Evolutionary conservation across 2,888 invertebrate species (phyloP), one percentile per base, ranked within the genome.

Genomic region (Baronia brevicornis): DNA sequence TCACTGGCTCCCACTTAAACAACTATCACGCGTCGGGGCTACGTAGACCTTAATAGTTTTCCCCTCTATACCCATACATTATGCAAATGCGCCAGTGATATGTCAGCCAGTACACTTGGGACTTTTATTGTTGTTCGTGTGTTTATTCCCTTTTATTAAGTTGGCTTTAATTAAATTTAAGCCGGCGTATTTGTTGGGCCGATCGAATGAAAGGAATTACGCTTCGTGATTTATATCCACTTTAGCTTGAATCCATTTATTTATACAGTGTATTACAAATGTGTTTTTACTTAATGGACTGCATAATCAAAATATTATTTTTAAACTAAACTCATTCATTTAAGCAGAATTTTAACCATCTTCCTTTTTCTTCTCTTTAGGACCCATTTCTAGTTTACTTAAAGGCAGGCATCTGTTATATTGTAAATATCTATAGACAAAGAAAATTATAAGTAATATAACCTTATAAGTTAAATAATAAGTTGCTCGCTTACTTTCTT

Each of bases 91-190:
- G 73, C 62, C 68, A 78, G 80, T 79, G 82, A 84, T 82, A 84
- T 73, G 82, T 80, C 78, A 74, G 72, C 54, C 62, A 46, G 65
- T 71, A 71, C 82, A 75, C 82, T 75, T 61, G 82, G 82, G 82
- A 79, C 69, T 71, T 77, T 78, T 79, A 82, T 79, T 79, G 78
- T 80, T 71, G 71, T 74, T 70, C 68, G 62, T 68, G 66, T 69
- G 75, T 77, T 72, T 75, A 79, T 75, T 75, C 77, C 73, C 71
- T 79, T 75, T 72, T 78, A 80, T 80, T 71, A 74, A 80, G 79
- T 80, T 77, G 77, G 72, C 71, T 84, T 82, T 84, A 82, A 84
- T 84, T 84, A 84, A 84, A 84, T 82, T 78, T 65, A 62, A 75
- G 74, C 68, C 58, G 58, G 57, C 68, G 69, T 66, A 78, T 79